Conservation (phyloP, 2,797 vertebrate species). For the Rhynchonycteris naso region DNA sequence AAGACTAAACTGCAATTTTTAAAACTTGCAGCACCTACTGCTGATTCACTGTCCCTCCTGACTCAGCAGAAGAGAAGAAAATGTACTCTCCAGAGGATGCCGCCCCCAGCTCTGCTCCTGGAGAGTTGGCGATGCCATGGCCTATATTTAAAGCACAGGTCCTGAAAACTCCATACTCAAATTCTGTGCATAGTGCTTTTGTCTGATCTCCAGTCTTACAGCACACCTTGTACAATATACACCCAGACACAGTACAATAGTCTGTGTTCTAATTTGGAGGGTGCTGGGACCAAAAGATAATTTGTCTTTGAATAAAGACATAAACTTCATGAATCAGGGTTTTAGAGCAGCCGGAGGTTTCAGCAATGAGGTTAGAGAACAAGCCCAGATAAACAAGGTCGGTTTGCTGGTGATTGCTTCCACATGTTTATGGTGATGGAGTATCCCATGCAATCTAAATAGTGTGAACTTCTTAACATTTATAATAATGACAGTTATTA, state of each 20-base stretch:
- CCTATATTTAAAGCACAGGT: not conserved
- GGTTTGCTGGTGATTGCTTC: not conserved
- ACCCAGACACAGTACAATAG: not conserved
- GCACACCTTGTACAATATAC: not conserved
- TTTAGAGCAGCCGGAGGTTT: not conserved
- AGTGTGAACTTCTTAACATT: not conserved
- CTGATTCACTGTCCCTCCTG: slow-evolving; percentile 56
- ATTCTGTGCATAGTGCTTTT: not conserved
- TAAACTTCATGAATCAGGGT: not conserved
- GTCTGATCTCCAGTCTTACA: not conserved
- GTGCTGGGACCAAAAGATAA: not conserved
- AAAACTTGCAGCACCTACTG: not conserved
- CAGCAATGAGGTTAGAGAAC: not conserved
- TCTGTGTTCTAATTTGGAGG: not conserved
- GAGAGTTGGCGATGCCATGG: not conserved
- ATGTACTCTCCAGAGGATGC: not conserved
- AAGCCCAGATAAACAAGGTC: no score
- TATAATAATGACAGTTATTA: not conserved
- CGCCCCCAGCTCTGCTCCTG: not conserved
- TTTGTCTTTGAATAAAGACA: not conserved
- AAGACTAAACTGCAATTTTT: not conserved
- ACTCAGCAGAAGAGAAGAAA: slow-evolving; percentile 49
- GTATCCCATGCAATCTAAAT: not conserved
- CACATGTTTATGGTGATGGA: not conserved
- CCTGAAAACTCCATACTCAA: not conserved